Conservation (phyloP, 2,797 vertebrate genomes). For the Cephalopachus bancanus region DNA sequence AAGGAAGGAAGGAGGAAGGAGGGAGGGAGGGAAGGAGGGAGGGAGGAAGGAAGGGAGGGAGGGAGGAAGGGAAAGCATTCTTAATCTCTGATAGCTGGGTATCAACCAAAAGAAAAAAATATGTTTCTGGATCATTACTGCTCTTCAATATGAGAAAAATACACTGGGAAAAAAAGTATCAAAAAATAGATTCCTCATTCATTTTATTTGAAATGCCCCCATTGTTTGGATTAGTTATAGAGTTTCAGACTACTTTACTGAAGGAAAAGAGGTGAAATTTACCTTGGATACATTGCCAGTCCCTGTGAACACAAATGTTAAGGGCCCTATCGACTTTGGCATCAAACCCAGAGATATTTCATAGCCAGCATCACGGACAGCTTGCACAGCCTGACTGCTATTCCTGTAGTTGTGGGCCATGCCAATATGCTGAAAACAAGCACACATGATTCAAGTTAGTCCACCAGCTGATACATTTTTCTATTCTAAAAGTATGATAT, state of each 20-base stretch:
- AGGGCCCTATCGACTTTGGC: constrained; percentile 97
- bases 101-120: constrained; percentile 38
- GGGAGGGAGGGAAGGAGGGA: too few species aligned
- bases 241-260: constrained; percentile 10
- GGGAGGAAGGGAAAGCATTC: neutral
- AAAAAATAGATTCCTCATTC: neutral
- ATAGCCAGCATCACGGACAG: constrained; percentile 97
- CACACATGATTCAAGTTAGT: constrained; percentile 52
- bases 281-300: constrained; percentile 99
- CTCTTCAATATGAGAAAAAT: constrained; percentile 29
- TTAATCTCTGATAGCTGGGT: neutral
- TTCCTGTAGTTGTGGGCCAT: constrained; percentile 99
- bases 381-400: constrained; percentile 97
- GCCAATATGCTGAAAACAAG: constrained; percentile 95
- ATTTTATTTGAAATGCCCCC: neutral
- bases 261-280: constrained; percentile 71
- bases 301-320: constrained; percentile 98
- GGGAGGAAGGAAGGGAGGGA: too few species aligned
- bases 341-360: constrained; percentile 98
- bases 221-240: neutral
- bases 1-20: too few species aligned
- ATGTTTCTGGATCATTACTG: neutral
- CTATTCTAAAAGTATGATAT: neutral
- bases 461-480: neutral
- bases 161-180: neutral